Evolutionary conservation across 2,113 vertebrate species (phyloP).

Genomic region (Mola mola): DNA sequence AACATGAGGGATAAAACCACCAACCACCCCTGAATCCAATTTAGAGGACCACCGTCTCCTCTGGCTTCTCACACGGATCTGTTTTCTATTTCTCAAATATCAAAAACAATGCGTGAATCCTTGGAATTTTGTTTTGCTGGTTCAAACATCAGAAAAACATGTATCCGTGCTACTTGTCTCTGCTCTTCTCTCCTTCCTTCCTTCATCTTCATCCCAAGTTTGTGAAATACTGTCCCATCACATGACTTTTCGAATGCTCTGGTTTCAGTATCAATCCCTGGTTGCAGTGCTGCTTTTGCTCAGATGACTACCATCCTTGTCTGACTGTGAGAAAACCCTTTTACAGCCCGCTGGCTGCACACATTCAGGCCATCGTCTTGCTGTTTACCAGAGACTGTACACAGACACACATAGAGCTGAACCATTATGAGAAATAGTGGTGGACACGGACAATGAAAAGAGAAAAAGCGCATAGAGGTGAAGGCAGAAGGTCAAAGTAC

Average conservation of each 20-base stretch:
- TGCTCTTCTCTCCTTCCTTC: background rate
- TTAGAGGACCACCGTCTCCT: constrained; percentile 6
- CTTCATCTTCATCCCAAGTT: background rate
- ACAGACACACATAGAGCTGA: constrained; percentile 23
- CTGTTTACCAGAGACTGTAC: constrained; percentile 63
- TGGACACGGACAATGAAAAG: background rate
- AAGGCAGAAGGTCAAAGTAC: constrained; percentile 11
- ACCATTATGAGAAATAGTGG: background rate
- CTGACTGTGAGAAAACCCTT: constrained; percentile 53
- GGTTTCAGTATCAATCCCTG: background rate
- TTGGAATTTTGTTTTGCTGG: background rate
- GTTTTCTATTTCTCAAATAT: background rate
- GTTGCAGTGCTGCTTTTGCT: constrained; percentile 32
- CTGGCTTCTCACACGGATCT: constrained; percentile 4
- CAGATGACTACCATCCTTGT: constrained; percentile 51
- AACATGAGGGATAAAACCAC: constrained; percentile 21
- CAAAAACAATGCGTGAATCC: background rate
- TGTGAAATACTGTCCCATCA: background rate
- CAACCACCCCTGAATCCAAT: constrained; percentile 3
- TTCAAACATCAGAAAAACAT: constrained; percentile 26
- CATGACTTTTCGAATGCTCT: background rate
- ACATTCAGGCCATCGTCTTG: constrained; percentile 25
- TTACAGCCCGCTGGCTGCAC: constrained; percentile 32
- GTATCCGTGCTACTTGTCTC: background rate
- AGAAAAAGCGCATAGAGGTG: constrained; percentile 1